These are phyloP conservation scores for Bos javanicus DNA, from an alignment of 2,113 vertebrate genomes.

Conservation along the genomic window DNA sequence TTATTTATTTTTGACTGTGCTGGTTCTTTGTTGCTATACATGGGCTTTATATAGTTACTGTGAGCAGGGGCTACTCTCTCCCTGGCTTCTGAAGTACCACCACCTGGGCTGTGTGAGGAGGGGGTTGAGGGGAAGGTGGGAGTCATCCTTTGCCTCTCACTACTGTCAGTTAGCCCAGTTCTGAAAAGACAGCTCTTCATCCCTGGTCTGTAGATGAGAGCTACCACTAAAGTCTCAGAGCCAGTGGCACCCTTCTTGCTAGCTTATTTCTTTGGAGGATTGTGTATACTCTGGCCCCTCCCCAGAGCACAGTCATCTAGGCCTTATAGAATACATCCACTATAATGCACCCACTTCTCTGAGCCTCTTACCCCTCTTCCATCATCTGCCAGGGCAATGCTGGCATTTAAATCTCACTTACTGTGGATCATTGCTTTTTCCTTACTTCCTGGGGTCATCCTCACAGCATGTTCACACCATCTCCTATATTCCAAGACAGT, in stretches of 20 bases:
- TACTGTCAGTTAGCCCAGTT: not conserved
- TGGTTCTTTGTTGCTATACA: not conserved
- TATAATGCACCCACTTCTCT: not conserved
- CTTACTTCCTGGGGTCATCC: not conserved
- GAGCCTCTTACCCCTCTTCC: not conserved
- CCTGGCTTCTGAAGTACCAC: not conserved
- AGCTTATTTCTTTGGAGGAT: too few relatives aligned
- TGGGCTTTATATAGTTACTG: not conserved
- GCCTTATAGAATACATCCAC: not conserved
- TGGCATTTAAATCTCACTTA: not conserved
- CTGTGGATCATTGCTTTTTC: not conserved
- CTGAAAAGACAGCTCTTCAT: not conserved
- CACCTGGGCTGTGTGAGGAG: not conserved
- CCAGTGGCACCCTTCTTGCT: not conserved
- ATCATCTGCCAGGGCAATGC: not conserved
- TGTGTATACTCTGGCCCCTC: not conserved
- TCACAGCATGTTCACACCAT: not conserved
- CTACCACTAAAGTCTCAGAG: not conserved
- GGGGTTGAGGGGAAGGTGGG: rapidly evolving
- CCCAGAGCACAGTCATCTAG: not conserved
- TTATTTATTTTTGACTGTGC: not conserved
- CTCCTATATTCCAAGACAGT: not conserved
- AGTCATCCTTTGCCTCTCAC: not conserved
- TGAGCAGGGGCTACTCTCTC: not conserved
- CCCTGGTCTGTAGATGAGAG: not conserved